Evolutionary conservation across 2,888 invertebrate species (phyloP).

Genomic region (Bellardia pandia): DNA sequence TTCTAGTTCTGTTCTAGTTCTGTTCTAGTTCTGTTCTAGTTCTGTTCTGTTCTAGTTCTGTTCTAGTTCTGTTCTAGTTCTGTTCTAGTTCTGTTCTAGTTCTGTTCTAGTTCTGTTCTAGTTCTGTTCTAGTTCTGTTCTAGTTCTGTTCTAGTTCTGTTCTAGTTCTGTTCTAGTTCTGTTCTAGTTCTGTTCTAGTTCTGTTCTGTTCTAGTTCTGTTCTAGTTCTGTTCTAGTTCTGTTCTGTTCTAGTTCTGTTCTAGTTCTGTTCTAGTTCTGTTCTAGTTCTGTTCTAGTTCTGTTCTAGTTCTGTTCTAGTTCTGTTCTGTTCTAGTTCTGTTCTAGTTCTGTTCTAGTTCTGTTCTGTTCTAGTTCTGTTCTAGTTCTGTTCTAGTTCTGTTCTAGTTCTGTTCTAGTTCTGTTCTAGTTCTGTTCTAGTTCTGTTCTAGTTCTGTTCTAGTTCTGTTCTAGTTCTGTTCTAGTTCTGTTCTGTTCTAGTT

Average conservation of each 20-base stretch:
- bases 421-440: too few relatives aligned
- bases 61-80: conserved; percentile 1
- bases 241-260: neutral
- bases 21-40: neutral
- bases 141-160: neutral
- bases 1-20: neutral
- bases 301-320: conserved; percentile 1
- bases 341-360: neutral
- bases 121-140: neutral
- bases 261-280: neutral
- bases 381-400: neutral
- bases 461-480: too few relatives aligned
- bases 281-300: neutral
- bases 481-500: too few relatives aligned
- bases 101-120: neutral
- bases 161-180: neutral
- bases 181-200: neutral
- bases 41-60: neutral
- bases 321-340: neutral
- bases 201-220: too few relatives aligned
- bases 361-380: neutral
- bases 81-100: neutral
- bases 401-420: neutral
- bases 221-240: neutral
- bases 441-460: too few relatives aligned